Evolutionary conservation across 2,888 invertebrate genomes (phyloP), one percentile per base, ranked within the genome.

Genomic region (Hoplodrina blanda): DNA sequence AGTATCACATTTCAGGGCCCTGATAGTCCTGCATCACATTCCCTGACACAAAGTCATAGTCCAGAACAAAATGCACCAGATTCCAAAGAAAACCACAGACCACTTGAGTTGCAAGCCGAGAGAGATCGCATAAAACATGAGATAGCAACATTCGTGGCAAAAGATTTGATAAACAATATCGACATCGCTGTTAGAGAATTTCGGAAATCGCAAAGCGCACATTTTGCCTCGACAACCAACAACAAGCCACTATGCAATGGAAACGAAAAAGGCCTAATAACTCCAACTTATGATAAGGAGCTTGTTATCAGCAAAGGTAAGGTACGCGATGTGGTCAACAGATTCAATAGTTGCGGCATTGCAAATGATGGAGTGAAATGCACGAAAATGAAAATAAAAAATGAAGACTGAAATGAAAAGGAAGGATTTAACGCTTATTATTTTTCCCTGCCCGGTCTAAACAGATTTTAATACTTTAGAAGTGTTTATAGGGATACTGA

Each of bases 1-100:
- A 95, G 95, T 79, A 95, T 96, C 72, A 95, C 95, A 10, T 95
- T 96, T 62, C 95, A 96, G 91, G 95, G 95, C 0, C 96, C 96
- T 0, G 96, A 96, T 65, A 96, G 95, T 50, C 95, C 96, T 4
- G 95, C 95, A 3, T 92, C 95, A 1, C 95, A 94, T 74, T 94
- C 95, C 0, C 83, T 93, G 17, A 94, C 92, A 54, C 92, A 94
- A 75, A 94, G 90, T 59, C 93, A 94, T 69, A 94, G 95, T 62
- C 93, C 94, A 8, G 95, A 94, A 69, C 89, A 90, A 75, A 85
- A 80, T 41, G 87, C 89, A 49, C 52, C 52, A 44, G 90, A 91
- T 33, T 69, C 85, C n/a, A 92, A 91, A 85, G 91, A 92, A 71
- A 85, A 87, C 67, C 90, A 88, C 41, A 87, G 83, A 63, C 81